Evolutionary conservation across 2,797 vertebrate genomes (phyloP).

Genomic region (Pyrrhura leucotis): DNA sequence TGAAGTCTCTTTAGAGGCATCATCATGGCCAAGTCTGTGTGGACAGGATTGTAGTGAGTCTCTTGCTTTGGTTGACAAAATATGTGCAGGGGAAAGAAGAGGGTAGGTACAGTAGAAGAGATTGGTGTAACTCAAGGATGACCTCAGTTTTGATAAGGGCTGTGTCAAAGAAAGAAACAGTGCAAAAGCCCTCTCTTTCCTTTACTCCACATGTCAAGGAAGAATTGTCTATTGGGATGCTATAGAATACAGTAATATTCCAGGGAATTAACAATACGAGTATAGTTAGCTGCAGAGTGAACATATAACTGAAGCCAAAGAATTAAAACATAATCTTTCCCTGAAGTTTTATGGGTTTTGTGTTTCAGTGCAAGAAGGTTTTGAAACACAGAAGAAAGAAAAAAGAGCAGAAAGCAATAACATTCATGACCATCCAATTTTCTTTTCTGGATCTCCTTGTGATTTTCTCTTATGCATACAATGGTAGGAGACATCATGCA

Average conservation of each 20-base stretch:
- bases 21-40: not conserved
- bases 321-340: not conserved
- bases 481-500: not conserved
- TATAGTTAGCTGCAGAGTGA: not conserved
- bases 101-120: not conserved
- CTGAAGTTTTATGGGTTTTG: not conserved
- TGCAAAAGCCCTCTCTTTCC: not conserved
- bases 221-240: not conserved
- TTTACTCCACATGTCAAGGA: not conserved
- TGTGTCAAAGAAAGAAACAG: not conserved
- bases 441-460: not conserved
- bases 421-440: not conserved
- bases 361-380: not conserved
- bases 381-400: not conserved
- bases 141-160: not conserved
- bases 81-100: not conserved
- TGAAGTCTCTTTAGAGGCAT: not conserved
- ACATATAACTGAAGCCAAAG: not conserved
- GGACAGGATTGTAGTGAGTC: not conserved
- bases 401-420: not conserved
- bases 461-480: not conserved
- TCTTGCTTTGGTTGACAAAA: not conserved
- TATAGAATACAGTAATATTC: not conserved
- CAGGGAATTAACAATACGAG: not conserved
- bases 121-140: not conserved